These are phyloP conservation scores for Selenia dentaria DNA, from an alignment of 2,888 invertebrate species.

Conservation along the genomic window DNA sequence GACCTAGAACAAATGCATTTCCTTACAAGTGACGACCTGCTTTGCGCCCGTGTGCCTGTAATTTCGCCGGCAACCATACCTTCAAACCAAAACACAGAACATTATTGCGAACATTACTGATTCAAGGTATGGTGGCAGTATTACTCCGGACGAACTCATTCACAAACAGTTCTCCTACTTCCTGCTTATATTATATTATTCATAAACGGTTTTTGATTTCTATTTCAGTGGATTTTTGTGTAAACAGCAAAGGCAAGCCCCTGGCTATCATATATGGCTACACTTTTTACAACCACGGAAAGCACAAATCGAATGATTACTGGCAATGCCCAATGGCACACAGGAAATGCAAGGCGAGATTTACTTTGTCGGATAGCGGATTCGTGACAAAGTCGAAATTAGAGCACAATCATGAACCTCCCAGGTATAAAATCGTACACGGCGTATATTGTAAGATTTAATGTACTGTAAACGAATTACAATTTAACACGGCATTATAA, in stretches of 20 bases:
- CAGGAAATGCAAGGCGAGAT: conserved; percentile 25
- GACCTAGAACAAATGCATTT: too few relatives aligned
- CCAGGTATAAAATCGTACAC: conserved; percentile 15
- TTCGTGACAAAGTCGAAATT: conserved; percentile 4
- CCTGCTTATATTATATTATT: too few relatives aligned
- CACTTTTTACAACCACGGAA: conserved; percentile 8
- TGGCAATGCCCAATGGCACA: conserved; percentile 36
- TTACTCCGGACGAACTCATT: too few relatives aligned
- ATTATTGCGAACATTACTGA: too few relatives aligned
- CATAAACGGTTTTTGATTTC: not conserved
- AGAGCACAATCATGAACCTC: conserved; percentile 21
- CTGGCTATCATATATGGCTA: conserved; percentile 24
- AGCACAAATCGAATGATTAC: not conserved
- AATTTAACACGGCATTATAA: too few relatives aligned
- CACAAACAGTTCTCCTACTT: too few relatives aligned
- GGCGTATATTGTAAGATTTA: conserved; percentile 19
- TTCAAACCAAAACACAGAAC: too few relatives aligned
- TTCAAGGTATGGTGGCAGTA: too few relatives aligned
- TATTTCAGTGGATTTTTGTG: conserved; percentile 7
- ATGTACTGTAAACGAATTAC: too few relatives aligned
- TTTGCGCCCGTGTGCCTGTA: too few relatives aligned
- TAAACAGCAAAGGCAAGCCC: conserved; percentile 17
- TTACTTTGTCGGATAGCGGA: conserved; percentile 6
- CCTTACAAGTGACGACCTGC: too few relatives aligned
- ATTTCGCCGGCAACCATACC: too few relatives aligned